Evolutionary conservation across 1,140 invertebrate genomes (phyloP), one percentile per base, ranked within the genome.

Genomic region (Gryllus bimaculatus): DNA sequence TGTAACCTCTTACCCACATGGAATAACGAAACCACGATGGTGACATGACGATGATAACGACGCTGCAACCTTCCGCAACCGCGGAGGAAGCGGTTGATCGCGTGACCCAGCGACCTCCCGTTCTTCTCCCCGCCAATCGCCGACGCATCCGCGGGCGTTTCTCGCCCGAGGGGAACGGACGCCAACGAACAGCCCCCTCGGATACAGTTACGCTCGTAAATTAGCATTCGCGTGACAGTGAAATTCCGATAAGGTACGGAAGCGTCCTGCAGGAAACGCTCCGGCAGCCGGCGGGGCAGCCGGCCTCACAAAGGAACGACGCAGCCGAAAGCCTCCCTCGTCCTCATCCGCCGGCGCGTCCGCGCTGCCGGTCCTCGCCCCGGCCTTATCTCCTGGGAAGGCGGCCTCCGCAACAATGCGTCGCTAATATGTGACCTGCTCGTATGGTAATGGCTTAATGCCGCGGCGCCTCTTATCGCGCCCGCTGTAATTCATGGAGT

Each of bases 391-490:
- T 10, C 54, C 2, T 66, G 54, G 54, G 54, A 66, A 66, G 54
- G 54, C 18, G 54, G 10, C 18, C 10, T 10, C 54, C 54, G 10
- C 10, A 13, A 66, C 54, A 66, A 66, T 66, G 54, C 54, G 10
- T 10, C 54, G 54, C 54, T 66, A 66, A 66, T 66, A 66, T 10
- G 54, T 66, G 54, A 66, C 54, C 54, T 66, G 54, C 54, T 66
- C 54, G 54, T 66, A 66, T 66, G 54, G 54, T 66, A 66, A 66
- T 66, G 54, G 54, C 54, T 66, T 66, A 66, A 66, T 66, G 54
- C 10, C 10, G 7, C 18, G 54, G 54, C 54, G 54, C 26, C 26
- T 39, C 26, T 66, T 66, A 66, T 66, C 54, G 18, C 54, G 54
- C 10, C 54, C 10, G 54, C 2, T 18, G 54, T 66, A 13, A 10